phyloP scores from a whole-genome alignment of 2,797 vertebrate species.

The Fistularia tabacaria region DNA sequence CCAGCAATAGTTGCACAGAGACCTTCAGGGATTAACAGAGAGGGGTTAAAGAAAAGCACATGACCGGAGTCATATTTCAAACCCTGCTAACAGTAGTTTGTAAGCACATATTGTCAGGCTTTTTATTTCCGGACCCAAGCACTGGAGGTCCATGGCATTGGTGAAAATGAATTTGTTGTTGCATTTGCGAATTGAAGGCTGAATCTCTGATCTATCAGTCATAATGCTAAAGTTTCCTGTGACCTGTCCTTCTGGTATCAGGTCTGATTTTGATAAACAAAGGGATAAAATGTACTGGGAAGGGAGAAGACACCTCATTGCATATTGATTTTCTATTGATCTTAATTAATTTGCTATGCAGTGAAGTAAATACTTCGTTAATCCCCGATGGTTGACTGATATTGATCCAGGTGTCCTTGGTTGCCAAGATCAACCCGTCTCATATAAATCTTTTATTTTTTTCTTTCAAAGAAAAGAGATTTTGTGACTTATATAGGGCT shows the following conservation, averaged over 20 bases:
- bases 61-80: too few species aligned
- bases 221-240: slow-evolving; percentile 51
- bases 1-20: too few species aligned
- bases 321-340: slow-evolving; percentile 56
- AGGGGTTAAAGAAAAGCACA: too few species aligned
- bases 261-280: slow-evolving; percentile 19
- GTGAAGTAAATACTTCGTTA: slow-evolving; percentile 27
- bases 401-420: slow-evolving; percentile 36
- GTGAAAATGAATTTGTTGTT: too few species aligned
- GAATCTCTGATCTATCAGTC: slow-evolving; percentile 46
- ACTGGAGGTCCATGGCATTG: too few species aligned
- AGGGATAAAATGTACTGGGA: slow-evolving; percentile 38
- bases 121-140: too few species aligned
- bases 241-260: slow-evolving; percentile 2
- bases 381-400: slow-evolving; percentile 27
- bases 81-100: too few species aligned
- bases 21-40: too few species aligned
- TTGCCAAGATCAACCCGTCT: slow-evolving; percentile 26
- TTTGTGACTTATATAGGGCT: too few species aligned
- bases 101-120: too few species aligned
- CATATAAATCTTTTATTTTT: slow-evolving; percentile 15
- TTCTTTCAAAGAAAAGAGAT: background rate
- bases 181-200: too few species aligned
- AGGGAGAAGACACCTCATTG: slow-evolving; percentile 48
- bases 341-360: slow-evolving; percentile 44